phyloP scores from a whole-genome alignment of 2,888 invertebrate species.

The Abscondita cerata region DNA sequence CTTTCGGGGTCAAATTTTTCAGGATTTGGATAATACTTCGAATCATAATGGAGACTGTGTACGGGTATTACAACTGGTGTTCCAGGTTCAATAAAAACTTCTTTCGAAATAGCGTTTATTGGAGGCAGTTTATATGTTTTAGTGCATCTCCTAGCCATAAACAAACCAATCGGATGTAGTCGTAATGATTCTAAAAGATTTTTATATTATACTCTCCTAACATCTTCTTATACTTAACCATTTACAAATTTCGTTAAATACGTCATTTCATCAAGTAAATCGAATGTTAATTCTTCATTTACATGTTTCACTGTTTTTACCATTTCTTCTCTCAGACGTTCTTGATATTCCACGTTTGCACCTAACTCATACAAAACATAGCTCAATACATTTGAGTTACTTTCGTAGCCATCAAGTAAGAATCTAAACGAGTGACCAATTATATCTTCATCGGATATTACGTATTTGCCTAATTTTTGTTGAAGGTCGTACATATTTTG shows the following conservation, averaged over 20 bases:
- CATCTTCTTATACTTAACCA: constrained; percentile 40
- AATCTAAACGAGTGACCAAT: constrained; percentile 55
- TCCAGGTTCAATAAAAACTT: constrained; percentile 38
- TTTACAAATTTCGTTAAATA: constrained; percentile 58
- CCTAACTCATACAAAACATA: constrained; percentile 55
- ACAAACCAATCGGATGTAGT: constrained; percentile 22
- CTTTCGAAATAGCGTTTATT: constrained; percentile 9
- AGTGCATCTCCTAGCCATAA: constrained; percentile 27
- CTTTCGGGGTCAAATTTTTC: no score
- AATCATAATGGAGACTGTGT: constrained; percentile 47
- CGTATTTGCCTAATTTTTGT: constrained; percentile 35
- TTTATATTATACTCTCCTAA: background rate
- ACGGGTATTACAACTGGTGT: constrained; percentile 50
- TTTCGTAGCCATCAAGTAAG: constrained; percentile 60
- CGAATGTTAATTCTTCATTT: constrained; percentile 53
- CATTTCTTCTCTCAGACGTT: constrained; percentile 56
- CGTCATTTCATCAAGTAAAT: constrained; percentile 57
- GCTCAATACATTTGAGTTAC: constrained; percentile 56
- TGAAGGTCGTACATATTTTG: constrained; percentile 54
- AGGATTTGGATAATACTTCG: no score
- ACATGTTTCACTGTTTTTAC: constrained; percentile 45
- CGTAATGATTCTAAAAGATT: constrained; percentile 29
- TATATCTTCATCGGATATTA: constrained; percentile 46
- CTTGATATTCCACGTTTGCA: constrained; percentile 54
- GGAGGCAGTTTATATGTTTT: constrained; percentile 25